A percentile compares a stretch with the other conserved stretches of the same genome.
Evolutionary conservation across 2,888 invertebrate genomes (phyloP).

Genomic region (Dicroscelio sp.): DNA sequence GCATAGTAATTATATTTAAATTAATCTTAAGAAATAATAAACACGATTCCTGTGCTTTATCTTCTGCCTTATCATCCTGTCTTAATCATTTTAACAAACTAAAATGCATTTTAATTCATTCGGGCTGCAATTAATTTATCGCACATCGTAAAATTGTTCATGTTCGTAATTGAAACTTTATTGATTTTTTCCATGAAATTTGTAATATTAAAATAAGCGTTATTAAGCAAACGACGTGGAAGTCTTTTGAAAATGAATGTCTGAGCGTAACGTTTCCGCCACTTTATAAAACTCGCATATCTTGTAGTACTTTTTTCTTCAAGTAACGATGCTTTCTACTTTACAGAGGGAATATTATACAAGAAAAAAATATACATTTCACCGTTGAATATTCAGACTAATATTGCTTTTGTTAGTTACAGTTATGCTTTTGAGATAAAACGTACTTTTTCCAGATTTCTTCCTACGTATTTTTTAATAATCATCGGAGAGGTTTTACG

Average conservation of each 20-base stretch:
- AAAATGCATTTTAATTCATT: no score
- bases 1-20: no score
- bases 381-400: conserved; percentile 48
- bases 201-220: conserved; percentile 64
- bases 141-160: not conserved
- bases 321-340: conserved; percentile 75
- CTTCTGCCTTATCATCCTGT: no score
- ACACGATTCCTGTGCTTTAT: no score
- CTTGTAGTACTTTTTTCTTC: conserved; percentile 70
- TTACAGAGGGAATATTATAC: conserved; percentile 70
- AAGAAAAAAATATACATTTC: conserved; percentile 41
- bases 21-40: no score
- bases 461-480: no score
- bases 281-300: conserved; percentile 77
- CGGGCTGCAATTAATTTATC: conserved; percentile 12
- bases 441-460: no score
- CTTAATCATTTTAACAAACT: no score
- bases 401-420: conserved; percentile 32
- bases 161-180: conserved; percentile 22
- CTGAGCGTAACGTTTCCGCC: conserved; percentile 70
- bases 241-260: conserved; percentile 70
- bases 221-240: conserved; percentile 67
- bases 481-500: no score
- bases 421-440: conserved; percentile 40
- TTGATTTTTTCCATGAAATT: conserved; percentile 41